A percentile compares a stretch with the other conserved stretches of the same genome.
These are phyloP conservation scores for Pocillopora meandrina DNA, from an alignment of 92 coral and sea anemone genomes.

Conservation along the genomic window DNA sequence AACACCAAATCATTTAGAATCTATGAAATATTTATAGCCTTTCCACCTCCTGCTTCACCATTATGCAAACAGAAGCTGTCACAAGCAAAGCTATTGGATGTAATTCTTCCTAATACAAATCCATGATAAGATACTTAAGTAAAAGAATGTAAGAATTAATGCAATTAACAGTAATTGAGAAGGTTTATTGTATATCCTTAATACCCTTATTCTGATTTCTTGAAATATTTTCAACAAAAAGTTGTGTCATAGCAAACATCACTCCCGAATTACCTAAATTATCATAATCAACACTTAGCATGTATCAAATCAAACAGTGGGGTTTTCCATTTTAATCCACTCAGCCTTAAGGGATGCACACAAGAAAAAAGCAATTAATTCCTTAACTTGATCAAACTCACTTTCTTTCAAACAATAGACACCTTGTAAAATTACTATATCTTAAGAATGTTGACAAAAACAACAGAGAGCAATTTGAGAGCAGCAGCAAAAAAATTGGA, in stretches of 20 bases:
- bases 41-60: background rate
- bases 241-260: background rate
- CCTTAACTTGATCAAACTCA: background rate
- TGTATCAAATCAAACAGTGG: background rate
- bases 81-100: background rate
- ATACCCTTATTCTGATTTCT: background rate
- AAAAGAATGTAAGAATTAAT: slow-evolving; percentile 9
- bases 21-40: slow-evolving; percentile 14
- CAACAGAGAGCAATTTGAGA: background rate
- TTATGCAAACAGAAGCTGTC: background rate
- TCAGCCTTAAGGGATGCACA: background rate
- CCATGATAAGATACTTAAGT: background rate
- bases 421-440: slow-evolving; percentile 4
- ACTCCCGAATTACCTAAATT: background rate
- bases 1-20: background rate
- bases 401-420: background rate
- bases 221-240: background rate
- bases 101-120: background rate
- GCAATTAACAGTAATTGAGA: background rate
- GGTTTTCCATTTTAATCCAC: background rate
- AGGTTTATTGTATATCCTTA: background rate
- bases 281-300: background rate
- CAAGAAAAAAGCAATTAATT: slow-evolving; percentile 11
- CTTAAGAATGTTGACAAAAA: slow-evolving; percentile 14
- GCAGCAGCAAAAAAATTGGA: background rate